Evolutionary conservation across 1,140 invertebrate genomes (phyloP).

Genomic region (Condylostylus longicornis): DNA sequence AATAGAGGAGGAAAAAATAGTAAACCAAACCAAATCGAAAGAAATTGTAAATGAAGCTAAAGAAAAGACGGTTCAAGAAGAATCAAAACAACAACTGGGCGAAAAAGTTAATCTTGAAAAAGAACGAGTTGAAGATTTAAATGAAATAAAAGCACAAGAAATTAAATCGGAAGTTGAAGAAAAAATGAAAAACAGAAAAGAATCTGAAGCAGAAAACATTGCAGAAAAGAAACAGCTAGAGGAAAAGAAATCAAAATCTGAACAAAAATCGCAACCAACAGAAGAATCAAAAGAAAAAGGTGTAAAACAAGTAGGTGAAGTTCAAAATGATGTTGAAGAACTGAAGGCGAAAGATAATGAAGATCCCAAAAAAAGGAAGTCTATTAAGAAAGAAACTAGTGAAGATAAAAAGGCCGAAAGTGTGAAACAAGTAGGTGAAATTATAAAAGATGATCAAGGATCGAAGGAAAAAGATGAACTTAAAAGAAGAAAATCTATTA

Average conservation of each 20-base stretch:
- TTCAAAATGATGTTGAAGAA: background rate
- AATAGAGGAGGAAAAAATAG: no score
- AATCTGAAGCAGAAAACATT: constrained; percentile 7
- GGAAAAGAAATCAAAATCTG: constrained; percentile 11
- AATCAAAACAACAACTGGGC: no score
- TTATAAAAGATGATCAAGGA: background rate
- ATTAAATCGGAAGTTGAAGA: no score
- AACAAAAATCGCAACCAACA: constrained; percentile 6
- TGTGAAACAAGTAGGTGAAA: constrained; percentile 7
- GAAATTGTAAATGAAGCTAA: no score
- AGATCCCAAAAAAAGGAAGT: constrained; percentile 7
- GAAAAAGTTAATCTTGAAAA: no score
- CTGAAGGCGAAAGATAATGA: constrained; percentile 6
- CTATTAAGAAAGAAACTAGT: constrained; percentile 9
- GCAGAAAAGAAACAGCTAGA: constrained; percentile 9
- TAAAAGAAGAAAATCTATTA: constrained; percentile 3
- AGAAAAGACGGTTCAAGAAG: no score
- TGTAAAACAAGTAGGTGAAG: background rate
- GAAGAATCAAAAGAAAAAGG: constrained; percentile 10
- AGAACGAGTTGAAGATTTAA: no score
- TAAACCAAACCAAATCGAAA: no score
- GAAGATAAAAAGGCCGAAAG: constrained; percentile 6
- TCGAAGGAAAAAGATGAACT: constrained; percentile 5
- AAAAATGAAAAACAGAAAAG: no score
- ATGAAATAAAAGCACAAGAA: no score